Evolutionary conservation across 2,888 invertebrate species (phyloP).

Genomic region (Diadegma fenestrale): DNA sequence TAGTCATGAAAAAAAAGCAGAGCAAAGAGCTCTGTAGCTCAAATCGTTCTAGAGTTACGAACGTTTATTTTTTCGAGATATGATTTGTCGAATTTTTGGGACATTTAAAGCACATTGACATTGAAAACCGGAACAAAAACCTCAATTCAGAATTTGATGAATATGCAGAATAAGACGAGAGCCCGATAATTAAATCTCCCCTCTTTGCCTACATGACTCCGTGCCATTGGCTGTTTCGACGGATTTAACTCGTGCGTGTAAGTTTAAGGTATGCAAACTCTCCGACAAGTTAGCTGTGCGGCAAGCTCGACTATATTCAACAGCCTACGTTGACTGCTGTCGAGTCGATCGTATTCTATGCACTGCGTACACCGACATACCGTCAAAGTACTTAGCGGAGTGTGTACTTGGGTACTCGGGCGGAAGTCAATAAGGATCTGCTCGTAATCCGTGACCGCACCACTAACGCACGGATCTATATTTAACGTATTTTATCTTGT

Average conservation of each 20-base stretch:
- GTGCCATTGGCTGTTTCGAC: not conserved
- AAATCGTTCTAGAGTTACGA: too few species aligned
- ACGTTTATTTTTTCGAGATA: too few species aligned
- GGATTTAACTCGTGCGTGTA: conserved; percentile 15
- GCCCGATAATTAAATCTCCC: not conserved
- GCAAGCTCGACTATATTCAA: conserved; percentile 39
- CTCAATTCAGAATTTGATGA: not conserved
- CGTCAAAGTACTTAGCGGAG: conserved; percentile 64
- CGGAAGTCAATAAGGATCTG: conserved; percentile 70
- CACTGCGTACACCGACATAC: conserved; percentile 29
- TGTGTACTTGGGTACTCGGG: conserved; percentile 63
- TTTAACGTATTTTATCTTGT: conserved; percentile 39
- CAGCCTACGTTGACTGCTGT: conserved; percentile 30
- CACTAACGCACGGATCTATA: conserved; percentile 61
- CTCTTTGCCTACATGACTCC: not conserved
- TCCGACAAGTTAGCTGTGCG: not conserved
- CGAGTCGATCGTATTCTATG: conserved; percentile 27
- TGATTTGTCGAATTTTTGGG: too few species aligned
- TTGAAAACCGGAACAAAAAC: too few species aligned
- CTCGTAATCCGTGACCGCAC: conserved; percentile 68
- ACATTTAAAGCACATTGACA: too few species aligned
- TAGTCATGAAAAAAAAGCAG: too few species aligned
- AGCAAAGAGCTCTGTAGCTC: too few species aligned
- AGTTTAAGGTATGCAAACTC: conserved; percentile 34
- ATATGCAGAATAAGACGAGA: not conserved